Conservation (phyloP, 1,140 invertebrate genomes). For the Drosophila micromelanica region DNA sequence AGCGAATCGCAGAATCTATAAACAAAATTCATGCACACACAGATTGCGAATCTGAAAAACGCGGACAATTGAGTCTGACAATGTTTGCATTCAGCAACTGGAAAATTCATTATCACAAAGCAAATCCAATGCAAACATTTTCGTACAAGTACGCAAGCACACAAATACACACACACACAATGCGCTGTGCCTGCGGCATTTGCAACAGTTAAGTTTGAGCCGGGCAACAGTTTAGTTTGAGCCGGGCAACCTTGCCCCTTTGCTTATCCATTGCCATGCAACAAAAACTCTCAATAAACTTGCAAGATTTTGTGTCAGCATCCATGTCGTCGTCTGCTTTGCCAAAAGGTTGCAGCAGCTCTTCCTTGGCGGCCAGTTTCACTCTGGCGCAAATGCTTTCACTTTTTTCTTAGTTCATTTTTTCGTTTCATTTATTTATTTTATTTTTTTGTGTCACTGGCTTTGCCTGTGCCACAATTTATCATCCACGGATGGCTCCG, state of each 20-base stretch:
- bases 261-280: constrained; percentile 22
- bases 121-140: background rate
- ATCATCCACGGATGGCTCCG: constrained; percentile 64
- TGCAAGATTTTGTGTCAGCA: constrained; percentile 37
- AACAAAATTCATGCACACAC: constrained; percentile 28
- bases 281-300: constrained; percentile 20
- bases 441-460: constrained; percentile 58
- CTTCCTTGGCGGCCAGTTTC: constrained; percentile 63
- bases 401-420: constrained; percentile 48
- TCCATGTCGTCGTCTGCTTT: constrained; percentile 2
- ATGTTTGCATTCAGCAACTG: constrained; percentile 20
- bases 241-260: constrained; percentile 20
- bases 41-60: constrained; percentile 18
- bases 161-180: background rate
- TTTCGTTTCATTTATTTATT: constrained; percentile 13
- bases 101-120: constrained; percentile 32
- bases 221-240: constrained; percentile 16
- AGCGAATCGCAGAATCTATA: constrained; percentile 44
- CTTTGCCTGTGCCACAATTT: constrained; percentile 72
- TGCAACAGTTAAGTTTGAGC: constrained; percentile 11
- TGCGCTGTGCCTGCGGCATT: too few species aligned
- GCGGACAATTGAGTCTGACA: constrained; percentile 9
- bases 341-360: constrained; percentile 49
- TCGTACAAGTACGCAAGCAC: background rate
- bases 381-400: constrained; percentile 68